Conservation (phyloP, 2,113 vertebrate genomes). For the Notarius lentiginosus region DNA sequence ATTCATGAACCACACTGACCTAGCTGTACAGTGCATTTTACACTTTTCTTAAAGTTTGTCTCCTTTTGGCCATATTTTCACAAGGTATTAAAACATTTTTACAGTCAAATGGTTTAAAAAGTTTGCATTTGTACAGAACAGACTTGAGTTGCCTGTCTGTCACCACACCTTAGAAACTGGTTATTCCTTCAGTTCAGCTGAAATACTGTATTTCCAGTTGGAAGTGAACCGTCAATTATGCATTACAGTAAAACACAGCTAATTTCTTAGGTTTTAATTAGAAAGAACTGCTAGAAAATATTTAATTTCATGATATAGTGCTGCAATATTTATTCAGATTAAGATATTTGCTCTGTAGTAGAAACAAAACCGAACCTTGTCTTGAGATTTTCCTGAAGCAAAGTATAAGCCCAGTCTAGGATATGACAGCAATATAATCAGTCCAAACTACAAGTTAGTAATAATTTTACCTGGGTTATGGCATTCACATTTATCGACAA, state of each 20-base stretch:
- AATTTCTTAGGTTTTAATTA: background rate
- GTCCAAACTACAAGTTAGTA: background rate
- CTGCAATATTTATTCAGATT: background rate
- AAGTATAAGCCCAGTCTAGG: background rate
- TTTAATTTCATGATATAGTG: background rate
- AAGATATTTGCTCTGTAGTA: background rate
- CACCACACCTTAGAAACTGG: background rate
- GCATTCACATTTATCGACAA: background rate
- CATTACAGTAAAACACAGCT: background rate
- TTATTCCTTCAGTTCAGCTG: background rate
- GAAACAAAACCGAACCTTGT: background rate
- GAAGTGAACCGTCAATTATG: background rate
- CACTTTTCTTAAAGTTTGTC: slow-evolving; percentile 10
- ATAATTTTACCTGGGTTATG: background rate
- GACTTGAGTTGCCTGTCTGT: background rate
- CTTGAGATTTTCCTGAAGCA: background rate
- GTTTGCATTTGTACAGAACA: background rate
- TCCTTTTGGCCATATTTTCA: slow-evolving; percentile 5
- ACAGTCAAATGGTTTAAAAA: background rate
- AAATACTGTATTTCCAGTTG: background rate
- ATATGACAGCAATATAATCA: background rate
- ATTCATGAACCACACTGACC: slow-evolving; percentile 64
- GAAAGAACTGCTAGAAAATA: background rate
- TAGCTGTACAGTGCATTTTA: background rate
- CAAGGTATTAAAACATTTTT: background rate